Evolutionary conservation across 2,888 invertebrate species (phyloP), one percentile per base, ranked within the genome.

Genomic region (Pseudococcus viburni): DNA sequence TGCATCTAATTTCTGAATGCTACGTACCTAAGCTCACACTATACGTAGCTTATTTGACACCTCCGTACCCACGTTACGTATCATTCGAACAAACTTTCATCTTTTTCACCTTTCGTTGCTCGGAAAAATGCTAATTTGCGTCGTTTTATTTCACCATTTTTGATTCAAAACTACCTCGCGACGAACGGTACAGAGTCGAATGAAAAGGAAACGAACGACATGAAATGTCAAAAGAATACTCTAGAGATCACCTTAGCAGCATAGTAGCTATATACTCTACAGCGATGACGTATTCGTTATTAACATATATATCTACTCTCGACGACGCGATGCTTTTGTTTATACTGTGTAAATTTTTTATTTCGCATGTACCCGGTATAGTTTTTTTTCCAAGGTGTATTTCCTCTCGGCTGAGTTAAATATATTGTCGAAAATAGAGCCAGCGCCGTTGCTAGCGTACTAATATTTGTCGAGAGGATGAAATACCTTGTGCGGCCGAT

Each of bases 151-250:
- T 33, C 33, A 17, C 33, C 7, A 33, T 33, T 73, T 73, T 33
- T 33, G 73, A 73, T 73, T 73, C 33, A 15, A 73, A 73, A 73
- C 33, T 73, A 17, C 33, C 64, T 42, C 8, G 42, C 42, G 42
- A 42, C 42, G 42, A 42, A 22, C 59, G 19, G 5, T 55, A 64
- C 22, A 22, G 64, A 11, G 22, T 59, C 7, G n/a, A 64, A 64
- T 64, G 64, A 64, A 22, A 64, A 64, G 64, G 19, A 64, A 73
- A 33, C 64, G 22, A 33, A 77, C 80, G 46, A 42, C 42, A 46
- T 46, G 46, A 83, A 83, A 83, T 83, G 80, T 83, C 80, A 83
- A 83, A 83, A 83, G 80, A 83, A 83, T 83, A 46, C 80, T 83
- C 46, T 46, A 83, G 80, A 83, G 80, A 83, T 83, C 80, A 46